A percentile compares a stretch with the other conserved stretches of the same genome.
Conservation (phyloP, 2,113 vertebrate species). For the Stegastes partitus region DNA sequence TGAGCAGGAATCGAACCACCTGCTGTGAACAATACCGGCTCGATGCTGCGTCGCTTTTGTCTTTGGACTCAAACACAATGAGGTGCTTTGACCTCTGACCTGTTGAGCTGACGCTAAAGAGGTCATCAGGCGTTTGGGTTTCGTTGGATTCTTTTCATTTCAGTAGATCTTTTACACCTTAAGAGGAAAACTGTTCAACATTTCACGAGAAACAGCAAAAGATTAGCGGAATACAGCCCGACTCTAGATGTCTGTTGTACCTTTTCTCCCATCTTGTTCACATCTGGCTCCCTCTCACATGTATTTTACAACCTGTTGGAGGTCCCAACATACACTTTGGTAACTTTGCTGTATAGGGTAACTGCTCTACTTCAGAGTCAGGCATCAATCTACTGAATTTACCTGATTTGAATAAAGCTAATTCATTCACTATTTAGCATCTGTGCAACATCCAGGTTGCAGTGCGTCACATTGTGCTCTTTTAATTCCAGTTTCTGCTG, state of each 20-base stretch:
- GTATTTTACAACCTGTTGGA: neutral
- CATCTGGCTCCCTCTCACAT: neutral
- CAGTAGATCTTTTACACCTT: neutral
- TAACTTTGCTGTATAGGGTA: too few species aligned
- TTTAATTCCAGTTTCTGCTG: neutral
- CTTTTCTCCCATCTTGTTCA: neutral
- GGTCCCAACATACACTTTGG: too few species aligned
- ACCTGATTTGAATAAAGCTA: too few species aligned
- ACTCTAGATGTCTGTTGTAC: neutral
- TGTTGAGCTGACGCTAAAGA: neutral
- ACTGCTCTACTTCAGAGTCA: too few species aligned
- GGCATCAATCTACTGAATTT: too few species aligned
- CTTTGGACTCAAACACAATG: too few species aligned
- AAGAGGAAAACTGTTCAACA: conserved; percentile 6
- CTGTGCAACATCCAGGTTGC: neutral
- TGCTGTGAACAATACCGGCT: too few species aligned
- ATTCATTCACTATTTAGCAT: too few species aligned
- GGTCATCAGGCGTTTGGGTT: neutral
- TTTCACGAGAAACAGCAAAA: neutral
- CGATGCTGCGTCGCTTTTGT: too few species aligned
- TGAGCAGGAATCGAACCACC: too few species aligned
- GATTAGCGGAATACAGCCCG: neutral
- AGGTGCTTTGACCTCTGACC: conserved; percentile 8
- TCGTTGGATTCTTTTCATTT: neutral
- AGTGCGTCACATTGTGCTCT: neutral